A percentile compares a stretch with the other conserved stretches of the same genome.
Evolutionary conservation across 2,797 vertebrate species (phyloP).

Genomic region (Lepilemur ruficaudatus): DNA sequence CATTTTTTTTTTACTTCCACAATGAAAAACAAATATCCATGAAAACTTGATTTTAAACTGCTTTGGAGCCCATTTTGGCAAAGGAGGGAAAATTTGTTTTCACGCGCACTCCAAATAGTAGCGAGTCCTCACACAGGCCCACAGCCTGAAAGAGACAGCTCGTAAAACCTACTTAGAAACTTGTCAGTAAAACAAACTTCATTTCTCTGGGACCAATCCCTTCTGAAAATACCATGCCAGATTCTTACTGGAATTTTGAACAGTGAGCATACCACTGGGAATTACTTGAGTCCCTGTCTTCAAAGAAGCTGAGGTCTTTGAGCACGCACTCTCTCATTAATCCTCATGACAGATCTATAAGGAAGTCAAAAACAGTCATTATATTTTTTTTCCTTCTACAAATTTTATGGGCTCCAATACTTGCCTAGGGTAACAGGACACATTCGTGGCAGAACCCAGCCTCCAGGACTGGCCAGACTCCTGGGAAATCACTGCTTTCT

Average conservation of each 20-base stretch:
- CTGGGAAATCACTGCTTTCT: slow-evolving; percentile 51
- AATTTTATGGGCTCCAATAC: slow-evolving; percentile 29
- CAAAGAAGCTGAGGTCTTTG: background rate
- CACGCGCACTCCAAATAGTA: background rate
- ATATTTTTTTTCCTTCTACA: slow-evolving; percentile 24
- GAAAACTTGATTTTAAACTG: background rate
- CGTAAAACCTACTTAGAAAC: background rate
- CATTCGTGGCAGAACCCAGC: background rate
- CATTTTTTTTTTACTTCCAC: background rate
- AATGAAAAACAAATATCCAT: background rate
- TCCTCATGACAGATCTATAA: background rate
- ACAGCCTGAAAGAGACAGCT: background rate
- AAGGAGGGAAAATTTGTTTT: background rate
- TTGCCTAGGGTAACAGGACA: slow-evolving; percentile 8
- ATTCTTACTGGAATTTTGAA: background rate
- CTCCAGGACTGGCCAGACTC: background rate
- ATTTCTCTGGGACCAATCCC: background rate
- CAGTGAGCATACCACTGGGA: background rate
- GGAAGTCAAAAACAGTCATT: slow-evolving; percentile 35
- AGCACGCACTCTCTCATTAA: background rate
- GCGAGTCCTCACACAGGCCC: background rate
- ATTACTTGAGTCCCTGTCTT: background rate
- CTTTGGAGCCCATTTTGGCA: background rate
- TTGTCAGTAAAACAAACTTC: background rate
- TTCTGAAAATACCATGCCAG: background rate